Conservation (phyloP, 2,797 vertebrate genomes). For the Coccyzus lansbergi region DNA sequence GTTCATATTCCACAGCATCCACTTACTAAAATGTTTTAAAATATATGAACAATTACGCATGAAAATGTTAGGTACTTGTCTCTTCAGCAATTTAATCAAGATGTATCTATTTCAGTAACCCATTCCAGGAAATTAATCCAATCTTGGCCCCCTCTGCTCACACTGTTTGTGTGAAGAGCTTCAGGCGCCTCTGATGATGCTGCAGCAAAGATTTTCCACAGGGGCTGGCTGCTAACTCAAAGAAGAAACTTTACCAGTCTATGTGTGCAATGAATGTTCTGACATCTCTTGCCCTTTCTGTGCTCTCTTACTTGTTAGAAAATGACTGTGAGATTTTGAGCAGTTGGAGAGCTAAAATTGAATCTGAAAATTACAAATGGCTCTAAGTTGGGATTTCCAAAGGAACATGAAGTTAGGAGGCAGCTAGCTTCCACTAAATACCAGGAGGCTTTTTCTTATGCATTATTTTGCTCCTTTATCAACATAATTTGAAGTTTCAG, state of each 20-base stretch:
- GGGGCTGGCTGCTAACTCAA: conserved; percentile 40
- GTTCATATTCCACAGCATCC: not conserved
- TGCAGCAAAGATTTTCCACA: not conserved
- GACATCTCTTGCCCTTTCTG: conserved; percentile 44
- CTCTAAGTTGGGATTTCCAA: not conserved
- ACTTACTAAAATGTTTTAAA: not conserved
- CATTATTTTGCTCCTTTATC: not conserved
- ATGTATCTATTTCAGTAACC: conserved; percentile 21
- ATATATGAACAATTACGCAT: not conserved
- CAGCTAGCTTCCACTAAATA: not conserved
- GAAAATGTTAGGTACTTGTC: not conserved
- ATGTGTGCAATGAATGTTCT: not conserved
- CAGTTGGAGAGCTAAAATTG: conserved; percentile 32
- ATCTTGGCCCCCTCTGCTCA: not conserved
- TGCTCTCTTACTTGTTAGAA: conserved; percentile 16
- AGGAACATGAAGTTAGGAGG: not conserved
- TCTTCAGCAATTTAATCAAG: conserved; percentile 20
- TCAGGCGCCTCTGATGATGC: not conserved
- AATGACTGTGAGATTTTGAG: conserved; percentile 10
- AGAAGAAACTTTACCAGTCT: conserved; percentile 21
- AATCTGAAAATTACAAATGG: not conserved
- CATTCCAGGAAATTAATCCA: conserved; percentile 32
- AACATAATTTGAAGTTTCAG: not conserved
- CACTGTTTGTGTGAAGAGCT: conserved; percentile 16
- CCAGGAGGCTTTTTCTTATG: not conserved